phyloP scores from a whole-genome alignment of 2,797 vertebrate genomes.

The Silurus lanzhouensis region DNA sequence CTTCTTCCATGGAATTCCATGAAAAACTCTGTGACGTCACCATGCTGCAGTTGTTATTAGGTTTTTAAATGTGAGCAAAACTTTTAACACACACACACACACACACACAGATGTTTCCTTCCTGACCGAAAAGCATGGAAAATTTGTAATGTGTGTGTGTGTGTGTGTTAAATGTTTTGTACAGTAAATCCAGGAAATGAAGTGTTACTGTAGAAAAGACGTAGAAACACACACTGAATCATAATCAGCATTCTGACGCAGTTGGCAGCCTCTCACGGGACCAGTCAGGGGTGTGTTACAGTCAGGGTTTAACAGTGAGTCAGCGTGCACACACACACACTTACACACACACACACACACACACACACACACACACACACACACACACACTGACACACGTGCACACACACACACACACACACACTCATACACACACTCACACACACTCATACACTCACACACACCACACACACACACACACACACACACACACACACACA shows the following conservation, averaged over 20 bases:
- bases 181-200: slow-evolving; percentile 5
- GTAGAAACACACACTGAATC: neutral
- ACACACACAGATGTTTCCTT: slow-evolving; percentile 13
- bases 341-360: neutral
- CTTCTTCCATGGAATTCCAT: neutral
- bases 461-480: no score
- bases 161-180: neutral
- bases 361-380: no score
- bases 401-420: neutral
- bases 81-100: neutral
- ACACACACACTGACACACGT: neutral
- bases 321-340: neutral
- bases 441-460: neutral
- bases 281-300: slow-evolving; percentile 27
- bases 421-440: neutral
- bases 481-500: neutral
- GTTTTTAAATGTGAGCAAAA: neutral
- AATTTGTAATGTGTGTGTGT: no score
- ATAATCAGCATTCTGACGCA: slow-evolving; percentile 17
- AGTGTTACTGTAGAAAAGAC: neutral
- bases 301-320: slow-evolving; percentile 35
- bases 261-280: neutral
- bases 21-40: neutral
- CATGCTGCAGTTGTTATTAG: neutral
- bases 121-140: slow-evolving; percentile 10